Evolutionary conservation across 2,113 vertebrate genomes (phyloP), one percentile per base, ranked within the genome.

Genomic region (Hippocampus mohnikei): DNA sequence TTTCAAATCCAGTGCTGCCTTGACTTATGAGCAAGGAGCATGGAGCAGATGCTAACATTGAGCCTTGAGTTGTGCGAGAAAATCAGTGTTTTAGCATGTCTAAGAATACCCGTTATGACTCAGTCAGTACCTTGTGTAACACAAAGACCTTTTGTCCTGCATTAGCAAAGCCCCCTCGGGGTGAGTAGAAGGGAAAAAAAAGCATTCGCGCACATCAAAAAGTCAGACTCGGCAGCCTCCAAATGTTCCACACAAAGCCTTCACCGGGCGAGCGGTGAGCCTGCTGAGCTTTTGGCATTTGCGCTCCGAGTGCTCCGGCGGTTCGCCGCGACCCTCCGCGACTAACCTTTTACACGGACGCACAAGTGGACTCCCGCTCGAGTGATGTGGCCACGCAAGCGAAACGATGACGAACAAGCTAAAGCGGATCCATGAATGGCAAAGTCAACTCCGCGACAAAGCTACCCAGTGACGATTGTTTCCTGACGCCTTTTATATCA

Each of bases 241-340:
- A 65, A 65, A 46, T 65, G 63, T 46, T 65, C 11, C 23, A 44
- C 63, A 65, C 63, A 65, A 48, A 48, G 42, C 63, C 63, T 9
- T 23, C 23, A 18, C 2, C 42, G 42, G 6, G 15, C 23, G 15
- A 46, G n/a, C 63, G 5, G 41, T 16, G 41, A 25, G 23, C n/a
- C 63, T n/a, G 23, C 63, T 65, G 63, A 65, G 63, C 63, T 15
- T 7, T 65, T 48, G 63, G 63, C 63, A 65, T 65, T 65, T 65
- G 23, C 13, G 42, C 63, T 65, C 16, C 3, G 8, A 48, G 41
- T 46, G 63, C 42, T 65, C 13, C 7, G 42, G 23, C 41, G 41
- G 41, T 65, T 44, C 25, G n/a, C 13, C 13, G 13, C n/a, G 23
- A 46, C 62, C n/a, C 41, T 46, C n/a, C 7, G 2, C n/a, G 12